phyloP scores from a whole-genome alignment of 2,797 vertebrate genomes.

The Apogon talboti region DNA sequence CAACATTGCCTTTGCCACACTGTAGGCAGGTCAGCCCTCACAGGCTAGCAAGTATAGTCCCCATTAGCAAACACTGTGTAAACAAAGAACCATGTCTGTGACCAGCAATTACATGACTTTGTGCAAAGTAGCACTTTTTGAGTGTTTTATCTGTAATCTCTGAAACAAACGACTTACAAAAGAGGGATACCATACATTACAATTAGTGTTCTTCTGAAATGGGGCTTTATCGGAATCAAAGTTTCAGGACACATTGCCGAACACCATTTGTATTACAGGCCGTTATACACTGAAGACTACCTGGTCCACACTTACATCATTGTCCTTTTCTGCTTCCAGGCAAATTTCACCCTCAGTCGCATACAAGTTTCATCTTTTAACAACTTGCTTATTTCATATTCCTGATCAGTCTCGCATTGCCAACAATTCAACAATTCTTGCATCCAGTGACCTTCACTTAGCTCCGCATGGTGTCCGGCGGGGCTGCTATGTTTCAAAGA shows the following conservation, averaged over 20 bases:
- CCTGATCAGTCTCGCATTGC: constrained; percentile 18
- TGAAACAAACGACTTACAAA: not conserved
- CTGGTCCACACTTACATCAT: not conserved
- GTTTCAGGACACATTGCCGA: too few relatives aligned
- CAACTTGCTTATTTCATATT: constrained; percentile 9
- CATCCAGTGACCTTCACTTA: constrained; percentile 14
- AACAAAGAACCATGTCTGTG: constrained; percentile 14
- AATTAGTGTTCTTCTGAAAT: not conserved
- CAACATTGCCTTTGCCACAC: constrained; percentile 1
- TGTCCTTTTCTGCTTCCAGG: constrained; percentile 12
- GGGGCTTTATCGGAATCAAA: too few relatives aligned
- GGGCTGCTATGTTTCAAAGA: constrained; percentile 5
- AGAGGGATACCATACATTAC: not conserved
- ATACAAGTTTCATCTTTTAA: not conserved
- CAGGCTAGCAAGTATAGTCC: constrained; percentile 9
- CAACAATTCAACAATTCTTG: constrained; percentile 3
- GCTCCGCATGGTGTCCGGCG: not conserved
- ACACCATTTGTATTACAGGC: not conserved
- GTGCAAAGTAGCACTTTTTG: not conserved
- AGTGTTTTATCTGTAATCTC: not conserved
- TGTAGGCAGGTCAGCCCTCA: constrained; percentile 12
- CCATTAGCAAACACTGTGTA: constrained; percentile 16
- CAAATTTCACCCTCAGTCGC: not conserved
- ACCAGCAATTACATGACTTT: not conserved
- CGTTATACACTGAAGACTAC: constrained; percentile 5